Percentiles rank a stretch among this genome's conserved stretches.
phyloP scores from a whole-genome alignment of 2,113 vertebrate genomes.

The Pteronura brasiliensis region DNA sequence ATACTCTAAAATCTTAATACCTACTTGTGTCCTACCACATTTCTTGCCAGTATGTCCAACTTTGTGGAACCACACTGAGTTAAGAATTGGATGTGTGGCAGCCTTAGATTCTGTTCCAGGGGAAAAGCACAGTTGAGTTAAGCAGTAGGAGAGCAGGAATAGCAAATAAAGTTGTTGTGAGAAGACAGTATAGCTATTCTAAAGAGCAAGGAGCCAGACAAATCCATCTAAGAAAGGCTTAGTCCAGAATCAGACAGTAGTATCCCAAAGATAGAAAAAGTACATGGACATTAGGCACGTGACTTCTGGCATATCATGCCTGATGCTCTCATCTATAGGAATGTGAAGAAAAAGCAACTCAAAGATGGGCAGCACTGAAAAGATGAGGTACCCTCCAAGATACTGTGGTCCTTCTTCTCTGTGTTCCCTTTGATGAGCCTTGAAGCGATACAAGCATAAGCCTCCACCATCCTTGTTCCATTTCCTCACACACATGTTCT shows the following conservation, averaged over 20 bases:
- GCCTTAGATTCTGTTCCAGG: neutral
- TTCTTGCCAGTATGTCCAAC: neutral
- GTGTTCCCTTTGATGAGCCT: neutral
- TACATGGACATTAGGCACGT: neutral
- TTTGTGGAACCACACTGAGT: neutral
- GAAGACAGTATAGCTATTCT: neutral
- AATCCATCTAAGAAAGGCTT: neutral
- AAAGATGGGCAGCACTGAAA: rapidly evolving
- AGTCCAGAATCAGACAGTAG: neutral
- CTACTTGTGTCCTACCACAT: neutral
- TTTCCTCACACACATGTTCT: neutral
- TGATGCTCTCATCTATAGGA: neutral
- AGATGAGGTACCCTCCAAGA: neutral
- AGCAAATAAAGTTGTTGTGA: neutral
- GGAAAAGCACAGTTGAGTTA: neutral
- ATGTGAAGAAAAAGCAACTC: neutral
- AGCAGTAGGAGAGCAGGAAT: neutral
- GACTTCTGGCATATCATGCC: neutral
- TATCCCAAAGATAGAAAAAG: neutral
- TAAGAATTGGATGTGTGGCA: neutral
- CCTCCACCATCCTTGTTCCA: no score
- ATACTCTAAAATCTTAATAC: neutral
- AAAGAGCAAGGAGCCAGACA: neutral
- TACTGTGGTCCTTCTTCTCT: no score
- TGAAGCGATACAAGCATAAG: neutral